These are phyloP conservation scores for Daboia siamensis DNA, from an alignment of 2,113 vertebrate species.

Conservation along the genomic window DNA sequence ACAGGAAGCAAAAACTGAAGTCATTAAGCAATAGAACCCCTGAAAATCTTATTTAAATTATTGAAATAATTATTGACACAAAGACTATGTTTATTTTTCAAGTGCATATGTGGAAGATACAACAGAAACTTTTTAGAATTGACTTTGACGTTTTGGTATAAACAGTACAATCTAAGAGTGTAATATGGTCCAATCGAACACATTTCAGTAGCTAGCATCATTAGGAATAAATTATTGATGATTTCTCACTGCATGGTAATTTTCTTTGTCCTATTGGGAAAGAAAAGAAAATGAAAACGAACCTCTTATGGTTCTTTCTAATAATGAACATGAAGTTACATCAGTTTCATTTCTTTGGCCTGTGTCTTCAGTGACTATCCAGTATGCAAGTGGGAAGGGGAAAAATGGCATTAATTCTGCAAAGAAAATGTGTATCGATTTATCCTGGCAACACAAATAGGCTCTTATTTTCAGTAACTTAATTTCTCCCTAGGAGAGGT, in stretches of 20 bases:
- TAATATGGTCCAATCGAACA: background rate
- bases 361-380: constrained; percentile 7
- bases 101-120: constrained; percentile 32
- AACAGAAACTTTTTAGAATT: constrained; percentile 26
- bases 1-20: background rate
- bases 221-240: constrained; percentile 52
- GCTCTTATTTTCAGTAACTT: constrained; percentile 13
- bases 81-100: constrained; percentile 34
- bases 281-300: constrained; percentile 16
- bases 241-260: constrained; percentile 30
- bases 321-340: constrained; percentile 35
- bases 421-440: constrained; percentile 15
- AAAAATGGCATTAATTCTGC: background rate
- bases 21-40: constrained; percentile 3
- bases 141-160: constrained; percentile 2
- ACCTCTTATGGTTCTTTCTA: constrained; percentile 21
- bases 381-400: background rate
- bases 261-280: constrained; percentile 25
- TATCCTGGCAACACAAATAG: background rate
- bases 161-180: constrained; percentile 12
- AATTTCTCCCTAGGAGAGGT: background rate
- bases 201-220: constrained; percentile 32
- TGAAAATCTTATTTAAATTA: constrained; percentile 36
- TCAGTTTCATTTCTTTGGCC: constrained; percentile 9
- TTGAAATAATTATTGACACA: constrained; percentile 37